A percentile compares a stretch with the other conserved stretches of the same genome.
phyloP scores from a whole-genome alignment of 2,797 vertebrate genomes.

The Pristis pectinata region DNA sequence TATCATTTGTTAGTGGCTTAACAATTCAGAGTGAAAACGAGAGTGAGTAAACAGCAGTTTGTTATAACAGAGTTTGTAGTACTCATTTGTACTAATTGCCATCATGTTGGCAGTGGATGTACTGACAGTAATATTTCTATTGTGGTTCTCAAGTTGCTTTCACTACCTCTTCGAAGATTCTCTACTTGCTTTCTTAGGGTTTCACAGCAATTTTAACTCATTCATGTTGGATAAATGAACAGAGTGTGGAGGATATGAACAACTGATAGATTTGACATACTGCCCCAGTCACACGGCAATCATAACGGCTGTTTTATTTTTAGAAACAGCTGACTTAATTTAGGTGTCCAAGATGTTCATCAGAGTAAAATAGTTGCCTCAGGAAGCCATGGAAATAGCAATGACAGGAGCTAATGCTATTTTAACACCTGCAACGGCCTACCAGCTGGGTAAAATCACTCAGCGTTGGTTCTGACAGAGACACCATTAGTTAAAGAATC shows the following conservation, averaged over 20 bases:
- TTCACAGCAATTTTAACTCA: background rate
- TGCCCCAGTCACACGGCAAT: background rate
- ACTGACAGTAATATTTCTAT: background rate
- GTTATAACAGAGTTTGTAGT: background rate
- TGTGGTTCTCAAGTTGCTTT: background rate
- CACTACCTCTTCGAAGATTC: background rate
- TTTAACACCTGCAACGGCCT: background rate
- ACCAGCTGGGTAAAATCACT: background rate
- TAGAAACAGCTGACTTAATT: background rate
- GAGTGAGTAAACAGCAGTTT: background rate
- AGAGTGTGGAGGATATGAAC: background rate
- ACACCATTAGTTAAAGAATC: background rate
- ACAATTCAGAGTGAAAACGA: background rate
- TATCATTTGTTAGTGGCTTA: background rate
- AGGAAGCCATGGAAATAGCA: background rate
- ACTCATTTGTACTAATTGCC: background rate
- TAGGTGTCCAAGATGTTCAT: background rate
- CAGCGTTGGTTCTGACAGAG: background rate
- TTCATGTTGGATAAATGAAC: background rate
- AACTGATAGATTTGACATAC: background rate
- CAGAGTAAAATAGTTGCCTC: background rate
- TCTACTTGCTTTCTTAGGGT: background rate
- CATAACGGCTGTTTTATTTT: background rate
- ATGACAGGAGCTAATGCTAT: background rate
- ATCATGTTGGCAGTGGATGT: background rate